Base-by-base conservation (phyloP, 2,888 invertebrate genomes). In the Mellilla xanthometata region DNA sequence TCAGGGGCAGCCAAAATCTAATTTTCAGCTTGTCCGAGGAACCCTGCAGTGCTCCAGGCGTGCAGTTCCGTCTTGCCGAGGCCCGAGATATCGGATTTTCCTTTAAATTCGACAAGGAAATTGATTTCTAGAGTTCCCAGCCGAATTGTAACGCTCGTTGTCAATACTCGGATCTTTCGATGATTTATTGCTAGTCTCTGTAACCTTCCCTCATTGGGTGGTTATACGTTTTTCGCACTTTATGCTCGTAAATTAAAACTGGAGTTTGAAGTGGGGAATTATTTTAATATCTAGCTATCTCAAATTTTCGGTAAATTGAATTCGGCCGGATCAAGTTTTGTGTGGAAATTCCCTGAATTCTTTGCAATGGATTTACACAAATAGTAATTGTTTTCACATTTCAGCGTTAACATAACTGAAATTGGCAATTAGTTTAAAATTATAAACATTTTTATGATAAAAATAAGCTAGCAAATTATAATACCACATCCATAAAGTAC, bases 21-120 rank as follows among this genome's bases (percentile, higher is more conserved):
- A 83, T 83, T 82, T 82, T 76, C 79, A 77, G 75, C 66, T 70
- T 76, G 77, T 79, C 76, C 76, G 71, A 76, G 72, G 72, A 65
- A 62, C 66, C 63, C 51, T 66, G 64, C 51, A 67, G 58, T 68
- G 73, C 74, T 67, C 49, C 64, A 64, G 67, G 65, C 52, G 57
- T 56, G 53, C 54, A 56, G 59, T 57, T 60, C 58, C 49, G 45
- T 49, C 51, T 54, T 43, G 22, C 11, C 54, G 45, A 55, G 52
- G 53, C 55, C 58, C 55, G 52, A 62, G 68, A 67, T 76, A 76
- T 79, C 72, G 68, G 68, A 80, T 80, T 83, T 78, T 66, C 56
- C 57, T 52, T 66, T 76, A 75, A 76, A 71, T 65, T 76, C 62
- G 48, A 61, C 58, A 60, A 75, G 81, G 79, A 85, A 85, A 85